Percentiles rank a stretch among this genome's conserved stretches.
These are phyloP conservation scores for Scomber scombrus DNA, from an alignment of 2,113 vertebrate genomes.

Conservation along the genomic window DNA sequence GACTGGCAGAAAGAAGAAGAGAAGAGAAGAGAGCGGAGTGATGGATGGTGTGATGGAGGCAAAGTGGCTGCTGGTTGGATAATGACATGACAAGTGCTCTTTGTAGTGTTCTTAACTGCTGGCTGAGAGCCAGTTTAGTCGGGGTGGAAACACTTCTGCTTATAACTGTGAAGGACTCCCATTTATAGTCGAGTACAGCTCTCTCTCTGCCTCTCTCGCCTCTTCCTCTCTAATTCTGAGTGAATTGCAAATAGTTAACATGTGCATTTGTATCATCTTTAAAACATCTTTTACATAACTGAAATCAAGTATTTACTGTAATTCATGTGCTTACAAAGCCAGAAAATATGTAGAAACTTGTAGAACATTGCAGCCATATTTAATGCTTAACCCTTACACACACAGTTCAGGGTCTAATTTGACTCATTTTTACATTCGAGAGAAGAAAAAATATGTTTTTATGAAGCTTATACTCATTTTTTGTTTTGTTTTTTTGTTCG, in stretches of 20 bases:
- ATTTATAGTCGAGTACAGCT: conserved; percentile 30
- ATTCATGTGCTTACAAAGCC: too few relatives aligned
- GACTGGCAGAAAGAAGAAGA: not conserved
- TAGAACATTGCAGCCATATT: too few relatives aligned
- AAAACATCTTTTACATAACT: not conserved
- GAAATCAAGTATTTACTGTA: not conserved
- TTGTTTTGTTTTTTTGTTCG: too few relatives aligned
- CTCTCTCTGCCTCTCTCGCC: not conserved
- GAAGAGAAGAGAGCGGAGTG: not conserved
- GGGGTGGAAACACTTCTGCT: conserved; percentile 48
- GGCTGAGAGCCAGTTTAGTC: conserved; percentile 43
- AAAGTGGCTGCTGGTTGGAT: conserved; percentile 38
- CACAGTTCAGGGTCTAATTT: too few relatives aligned
- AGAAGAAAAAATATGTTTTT: too few relatives aligned
- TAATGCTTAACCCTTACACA: too few relatives aligned
- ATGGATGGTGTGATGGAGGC: not conserved
- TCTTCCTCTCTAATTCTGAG: not conserved
- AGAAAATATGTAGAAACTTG: too few relatives aligned
- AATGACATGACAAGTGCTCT: conserved; percentile 35
- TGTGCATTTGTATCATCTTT: too few relatives aligned
- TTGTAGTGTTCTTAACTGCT: conserved; percentile 49
- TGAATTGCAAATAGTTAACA: not conserved
- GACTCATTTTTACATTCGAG: too few relatives aligned
- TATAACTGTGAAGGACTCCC: conserved; percentile 54
- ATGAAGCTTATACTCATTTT: too few relatives aligned